Base-by-base conservation (phyloP, 2,888 invertebrate genomes). In the Xestia c-nigrum region DNA sequence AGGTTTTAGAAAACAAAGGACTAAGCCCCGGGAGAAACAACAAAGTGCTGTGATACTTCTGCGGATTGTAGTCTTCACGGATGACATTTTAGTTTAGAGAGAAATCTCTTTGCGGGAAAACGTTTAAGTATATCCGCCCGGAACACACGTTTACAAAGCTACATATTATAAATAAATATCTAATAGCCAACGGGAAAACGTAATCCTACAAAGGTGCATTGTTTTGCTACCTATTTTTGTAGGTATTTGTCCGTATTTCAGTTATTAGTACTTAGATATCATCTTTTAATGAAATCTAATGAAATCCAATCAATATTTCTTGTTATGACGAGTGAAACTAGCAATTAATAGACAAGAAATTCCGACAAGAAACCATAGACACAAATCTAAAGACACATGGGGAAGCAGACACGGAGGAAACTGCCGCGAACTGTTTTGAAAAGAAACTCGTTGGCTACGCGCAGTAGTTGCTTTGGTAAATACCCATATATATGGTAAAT, bases 1-100 rank as follows among this genome's bases (percentile, higher is more conserved):
- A 89, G 92, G 91, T 93, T 94, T 93, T 92, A 92, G 89, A 93
- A 93, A 95, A 95, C 95, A 95, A 95, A 95, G 94, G 94, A 94
- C 91, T 94, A 93, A 94, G 93, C 93, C 93, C 87, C 92, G 87
- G 90, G 92, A 91, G 90, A 81, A 91, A 92, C 92, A 92, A 95
- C 94, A 94, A 95, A 95, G 94, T 94, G 92, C 90, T 93, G 90
- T 93, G 93, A 93, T 94, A 93, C 93, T 93, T 91, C 92, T 91
- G 91, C 88, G 92, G 92, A 93, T 92, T 93, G 92, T 91, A 81
- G 91, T 91, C 91, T 90, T 91, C 89, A 88, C 87, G 87, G 91
- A 94, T 93, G 93, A 94, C 93, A 93, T 93, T 94, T 94, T 92
- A 93, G 93, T 92, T 93, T 91, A 90, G 85, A 92, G 89, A 83